Evolutionary conservation across 2,797 vertebrate species (phyloP).

Genomic region (Dendrocincla fuliginosa): DNA sequence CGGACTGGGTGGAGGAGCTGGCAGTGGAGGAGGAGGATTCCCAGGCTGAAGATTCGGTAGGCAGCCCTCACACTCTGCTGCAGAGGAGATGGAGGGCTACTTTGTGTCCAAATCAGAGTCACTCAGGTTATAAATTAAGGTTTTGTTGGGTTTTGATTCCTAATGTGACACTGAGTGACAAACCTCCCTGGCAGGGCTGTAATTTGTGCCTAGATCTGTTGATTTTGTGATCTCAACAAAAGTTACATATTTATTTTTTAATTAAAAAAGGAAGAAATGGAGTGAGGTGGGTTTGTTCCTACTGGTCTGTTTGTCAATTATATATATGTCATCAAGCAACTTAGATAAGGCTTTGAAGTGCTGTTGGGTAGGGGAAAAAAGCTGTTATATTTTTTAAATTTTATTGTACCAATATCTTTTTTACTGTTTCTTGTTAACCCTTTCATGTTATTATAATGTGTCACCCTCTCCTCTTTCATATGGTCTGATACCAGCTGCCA

Average conservation of each 20-base stretch:
- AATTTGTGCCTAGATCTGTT: accelerated
- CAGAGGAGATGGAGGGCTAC: background rate
- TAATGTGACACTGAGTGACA: background rate
- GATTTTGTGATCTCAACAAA: background rate
- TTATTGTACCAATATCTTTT: background rate
- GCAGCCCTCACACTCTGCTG: background rate
- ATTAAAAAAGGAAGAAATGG: background rate
- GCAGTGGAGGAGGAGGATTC: constrained; percentile 98
- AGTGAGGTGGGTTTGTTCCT: background rate
- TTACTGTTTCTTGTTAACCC: background rate
- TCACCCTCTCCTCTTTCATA: accelerated
- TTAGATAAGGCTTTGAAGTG: background rate
- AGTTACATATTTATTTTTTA: background rate
- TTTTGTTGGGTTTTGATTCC: background rate
- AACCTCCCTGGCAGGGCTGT: background rate
- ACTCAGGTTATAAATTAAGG: background rate
- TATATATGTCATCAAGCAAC: background rate
- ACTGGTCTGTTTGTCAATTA: background rate
- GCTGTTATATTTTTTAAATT: background rate
- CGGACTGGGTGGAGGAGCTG: constrained; percentile 97
- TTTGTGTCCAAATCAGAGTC: background rate
- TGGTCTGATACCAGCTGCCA: background rate
- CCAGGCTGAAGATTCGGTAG: constrained; percentile 97
- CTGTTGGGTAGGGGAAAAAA: background rate
- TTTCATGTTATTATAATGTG: background rate